Base-by-base conservation (phyloP, 1,140 invertebrate genomes). In the Lepeophtheirus salmonis region DNA sequence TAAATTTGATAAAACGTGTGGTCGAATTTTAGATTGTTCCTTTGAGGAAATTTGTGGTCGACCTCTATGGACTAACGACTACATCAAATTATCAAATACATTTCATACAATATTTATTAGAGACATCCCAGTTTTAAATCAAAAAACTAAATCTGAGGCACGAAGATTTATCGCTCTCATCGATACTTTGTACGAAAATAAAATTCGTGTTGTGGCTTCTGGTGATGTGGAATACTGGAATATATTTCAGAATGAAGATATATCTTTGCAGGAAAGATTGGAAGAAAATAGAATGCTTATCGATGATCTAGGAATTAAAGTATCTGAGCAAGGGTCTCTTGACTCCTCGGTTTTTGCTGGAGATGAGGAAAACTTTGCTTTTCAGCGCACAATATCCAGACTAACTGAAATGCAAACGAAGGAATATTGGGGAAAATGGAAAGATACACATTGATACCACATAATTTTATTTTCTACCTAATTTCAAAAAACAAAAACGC, bases 301-400 rank as follows among this genome's bases (percentile, higher is more conserved):
- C 89, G 92, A 97, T 72, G 91, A 97, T 70, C 75, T 96, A 51
- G 81, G 82, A 64, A 83, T 92, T 53, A 76, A 78, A 52, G 14
- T 12, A 55, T 12, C 52, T 67, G 73, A 71, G 41, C 67, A 85
- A 79, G 73, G 82, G 66, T 71, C 79, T 67, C 73, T 79, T 30
- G 75, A 77, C 62, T 82, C 88, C 4, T 91, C 83, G 68, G 83
- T 97, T 65, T 97, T 97, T 67, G 96, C 88, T 21, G 92, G 91
- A 0, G 88, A 95, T 69, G 95, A 97, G 72, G 94, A 98, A 74
- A 73, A 92, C 60, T 98, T 97, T 76, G 92, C 94, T 6, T 95
- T 89, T 71, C 88, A 95, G 64, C 76, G 95, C 60, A 95, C 91
- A 16, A 70, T 95, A 13, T 97, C 91, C 0, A 73, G 95, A 55